Evolutionary conservation across 2,888 invertebrate species (phyloP), one percentile per base, ranked within the genome.

Genomic region (Seladonia tumulorum): DNA sequence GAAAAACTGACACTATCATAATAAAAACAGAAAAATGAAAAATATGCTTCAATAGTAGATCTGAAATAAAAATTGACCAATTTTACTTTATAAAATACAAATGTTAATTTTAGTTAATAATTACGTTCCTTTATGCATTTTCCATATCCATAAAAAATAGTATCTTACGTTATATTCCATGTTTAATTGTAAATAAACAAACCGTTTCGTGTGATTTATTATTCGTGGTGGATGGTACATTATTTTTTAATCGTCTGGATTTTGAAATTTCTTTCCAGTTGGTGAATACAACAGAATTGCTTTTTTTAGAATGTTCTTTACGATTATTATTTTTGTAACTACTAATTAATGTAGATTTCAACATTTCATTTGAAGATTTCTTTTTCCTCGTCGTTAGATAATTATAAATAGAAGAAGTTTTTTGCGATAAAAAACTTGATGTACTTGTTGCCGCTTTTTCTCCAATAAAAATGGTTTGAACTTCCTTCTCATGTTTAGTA

Each of bases 261-360:
- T 39, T 87, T 25, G 90, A 90, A 60, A 90, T 83, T 86, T 90
- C 88, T 72, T 73, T 74, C 90, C 90, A 90, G 71, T 86, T 89
- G 25, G 90, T 90, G 29, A 86, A 72, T 35, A 75, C 47, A 7
- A 81, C 29, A 53, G 89, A 57, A 35, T 74, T 68, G 25, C 79
- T 73, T 12, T 42, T 80, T 68, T 70, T 84, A 57, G 35, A 79
- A 77, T 57, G 25, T 66, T 76, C 60, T 45, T 73, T 49, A 5
- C 12, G 2, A 35, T 63, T 35, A 7, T 35, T 47, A 12, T 70
- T 22, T 39, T 57, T 72, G 47, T 2, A 29, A 12, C 35, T 22
- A 73, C 35, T 68, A 63, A 39, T 45, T 25, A 76, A 68, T 66
- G 53, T 57, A 14, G 60, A n/a, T 22, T 63, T 84, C 18, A 66